Percentiles rank a stretch among this genome's conserved stretches.
phyloP scores from a whole-genome alignment of 2,797 vertebrate species.

The Poecile montanus region DNA sequence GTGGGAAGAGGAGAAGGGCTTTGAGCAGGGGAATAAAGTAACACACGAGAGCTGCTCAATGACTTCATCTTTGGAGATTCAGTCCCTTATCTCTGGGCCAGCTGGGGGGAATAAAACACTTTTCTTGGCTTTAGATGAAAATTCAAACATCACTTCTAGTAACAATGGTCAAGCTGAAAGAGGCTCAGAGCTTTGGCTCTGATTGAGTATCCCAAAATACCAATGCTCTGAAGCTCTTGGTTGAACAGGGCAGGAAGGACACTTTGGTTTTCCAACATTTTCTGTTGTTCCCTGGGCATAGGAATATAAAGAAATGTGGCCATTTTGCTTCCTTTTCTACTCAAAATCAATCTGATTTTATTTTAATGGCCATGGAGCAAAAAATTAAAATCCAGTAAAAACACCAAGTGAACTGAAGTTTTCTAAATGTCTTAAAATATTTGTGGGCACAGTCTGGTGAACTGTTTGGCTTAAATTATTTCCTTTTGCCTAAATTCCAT shows the following conservation, averaged over 20 bases:
- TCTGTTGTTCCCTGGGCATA: not conserved
- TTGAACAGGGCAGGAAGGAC: not conserved
- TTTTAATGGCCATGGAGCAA: not conserved
- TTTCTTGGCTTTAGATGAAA: not conserved
- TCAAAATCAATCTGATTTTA: not conserved
- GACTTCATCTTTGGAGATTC: not conserved
- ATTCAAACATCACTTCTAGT: not conserved
- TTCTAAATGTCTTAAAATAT: not conserved
- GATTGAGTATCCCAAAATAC: not conserved
- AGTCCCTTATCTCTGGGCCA: slow-evolving; percentile 35
- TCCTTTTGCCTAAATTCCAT: not conserved
- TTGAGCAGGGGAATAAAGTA: not conserved
- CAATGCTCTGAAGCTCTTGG: not conserved
- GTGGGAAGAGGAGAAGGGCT: not conserved
- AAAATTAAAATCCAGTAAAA: not conserved
- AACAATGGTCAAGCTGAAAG: not conserved
- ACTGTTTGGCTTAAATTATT: not conserved
- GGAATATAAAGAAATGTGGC: not conserved
- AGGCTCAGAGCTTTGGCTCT: not conserved
- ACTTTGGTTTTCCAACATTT: not conserved
- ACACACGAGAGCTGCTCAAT: not conserved
- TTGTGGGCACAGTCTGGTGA: not conserved
- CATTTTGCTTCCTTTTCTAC: not conserved
- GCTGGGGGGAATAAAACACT: slow-evolving; percentile 14
- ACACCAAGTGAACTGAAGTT: not conserved